Evolutionary conservation across 2,888 invertebrate genomes (phyloP).

Genomic region (Griposia aprilina): DNA sequence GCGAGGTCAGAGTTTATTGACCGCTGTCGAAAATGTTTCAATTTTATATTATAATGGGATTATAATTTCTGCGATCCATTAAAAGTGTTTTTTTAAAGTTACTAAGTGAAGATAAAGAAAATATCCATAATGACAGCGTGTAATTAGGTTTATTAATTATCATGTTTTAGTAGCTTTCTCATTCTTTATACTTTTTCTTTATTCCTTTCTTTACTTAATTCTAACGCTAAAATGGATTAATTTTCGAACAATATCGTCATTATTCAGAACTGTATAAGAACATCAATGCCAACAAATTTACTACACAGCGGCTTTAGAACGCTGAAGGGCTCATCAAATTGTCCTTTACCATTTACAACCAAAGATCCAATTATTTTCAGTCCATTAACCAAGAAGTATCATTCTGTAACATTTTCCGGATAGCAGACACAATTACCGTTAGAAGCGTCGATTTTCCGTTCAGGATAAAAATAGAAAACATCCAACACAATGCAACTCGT

Average conservation of each 20-base stretch:
- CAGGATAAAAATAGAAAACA: slow-evolving; percentile 36
- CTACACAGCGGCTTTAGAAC: slow-evolving; percentile 24
- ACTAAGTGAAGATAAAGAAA: slow-evolving; percentile 25
- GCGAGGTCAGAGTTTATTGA: slow-evolving; percentile 38
- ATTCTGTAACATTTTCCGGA: slow-evolving; percentile 40
- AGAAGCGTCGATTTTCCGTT: slow-evolving; percentile 29
- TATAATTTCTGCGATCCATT: slow-evolving; percentile 37
- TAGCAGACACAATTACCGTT: slow-evolving; percentile 37
- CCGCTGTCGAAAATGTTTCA: slow-evolving; percentile 44
- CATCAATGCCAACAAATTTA: slow-evolving; percentile 18
- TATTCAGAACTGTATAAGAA: neutral
- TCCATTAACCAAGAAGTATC: slow-evolving; percentile 46
- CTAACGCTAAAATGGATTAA: neutral
- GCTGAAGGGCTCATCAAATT: slow-evolving; percentile 22
- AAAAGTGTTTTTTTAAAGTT: slow-evolving; percentile 25
- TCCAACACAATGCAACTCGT: slow-evolving; percentile 41
- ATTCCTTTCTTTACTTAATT: too few species aligned
- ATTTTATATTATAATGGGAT: slow-evolving; percentile 35
- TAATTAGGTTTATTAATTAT: slow-evolving; percentile 4
- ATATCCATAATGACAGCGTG: neutral
- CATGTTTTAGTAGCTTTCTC: neutral
- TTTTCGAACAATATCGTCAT: neutral
- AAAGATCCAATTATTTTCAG: slow-evolving; percentile 38
- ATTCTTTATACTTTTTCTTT: too few species aligned
- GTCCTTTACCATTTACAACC: slow-evolving; percentile 24